Base-by-base conservation (phyloP, 2,113 vertebrate genomes). In the Pituophis catenifer region DNA sequence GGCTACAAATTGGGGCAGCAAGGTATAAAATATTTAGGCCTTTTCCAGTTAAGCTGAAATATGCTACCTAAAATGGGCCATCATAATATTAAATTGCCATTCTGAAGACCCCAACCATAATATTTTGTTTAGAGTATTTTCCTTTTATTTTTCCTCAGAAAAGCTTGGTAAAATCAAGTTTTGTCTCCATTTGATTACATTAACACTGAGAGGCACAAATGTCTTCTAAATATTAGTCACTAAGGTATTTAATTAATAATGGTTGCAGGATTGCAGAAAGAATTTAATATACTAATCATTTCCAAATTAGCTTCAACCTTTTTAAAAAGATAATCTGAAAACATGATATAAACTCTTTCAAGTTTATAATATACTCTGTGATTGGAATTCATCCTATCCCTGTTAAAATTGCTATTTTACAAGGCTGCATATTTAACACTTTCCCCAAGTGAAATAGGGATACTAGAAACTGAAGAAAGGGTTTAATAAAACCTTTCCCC, bases 401-500 rank as follows among this genome's bases (percentile, higher is more conserved):
- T 86, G 86, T 53, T 57, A 81, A 75, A 44, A 93, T 92, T 8
- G 58, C 94, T 88, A 33, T 75, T 62, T 96, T 93, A n/a, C 91
- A 93, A 92, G 59, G 38, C 21, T 85, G 24, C 0, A 12, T 0
- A n/a, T 91, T 86, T 52, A 90, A 90, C 17, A 33, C 1, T 93
- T 89, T 70, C 19, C 12, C 38, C 52, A 85, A 91, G 48, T 91
- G 91, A 44, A 95, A 92, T 1, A 48, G 3, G 54, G 29, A 93
- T 91, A 55, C 2, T 93, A 89, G 86, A 95, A 94, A 93, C 17
- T 91, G 91, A 95, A 95, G 91, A 89, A 93, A 52, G 94, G 90
- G 15, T 93, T 93, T 94, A 94, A 94, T 96, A 95, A 96, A 93
- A 94, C 62, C 86, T 91, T 52, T 95, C 89, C 0, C 2, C 92